Base-by-base conservation (phyloP, 2,888 invertebrate species). In the Dermolepida albohirtum region DNA sequence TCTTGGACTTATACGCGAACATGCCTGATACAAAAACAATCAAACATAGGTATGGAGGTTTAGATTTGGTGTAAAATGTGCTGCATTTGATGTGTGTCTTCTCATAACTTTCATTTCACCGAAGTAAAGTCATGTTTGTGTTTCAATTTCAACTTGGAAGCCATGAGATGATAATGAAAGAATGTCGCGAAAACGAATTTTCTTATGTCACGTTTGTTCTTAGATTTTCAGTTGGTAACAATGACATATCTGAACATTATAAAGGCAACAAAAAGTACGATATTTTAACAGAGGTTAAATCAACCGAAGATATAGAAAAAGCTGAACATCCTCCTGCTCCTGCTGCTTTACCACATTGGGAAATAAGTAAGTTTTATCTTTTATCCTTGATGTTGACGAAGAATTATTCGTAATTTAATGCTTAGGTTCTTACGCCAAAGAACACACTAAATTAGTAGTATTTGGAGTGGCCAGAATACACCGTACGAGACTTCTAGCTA, bases 21-120 rank as follows among this genome's bases (percentile, higher is more conserved):
- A 94, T 95, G 90, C 96, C 97, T 0, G 97, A 97, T 79, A 94
- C 96, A 0, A 97, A 97, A 83, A 97, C 96, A 0, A 92, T 97
- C 50, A 90, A 91, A 34, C 93, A 93, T 81, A 86, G 91, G 87
- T 79, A 64, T 64, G 66, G 54, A 71, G 71, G 67, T 67, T 68
- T 57, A 67, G 68, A 4, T 22, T 22, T 22, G 22, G 4, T 22
- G 22, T 22, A 22, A 22, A 22, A 22, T 22, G 22, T 22, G 22
- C 4, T 1, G 22, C 4, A 22, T 22, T 22, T 22, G 4, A 22
- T 2, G 22, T 22, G 1, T 22, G 22, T 22, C 22, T 4, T 22
- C 22, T 22, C 22, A 22, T 22, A 22, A 22, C 22, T 22, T 22
- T 22, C 22, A 22, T 22, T 22, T 22, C 4, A 22, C 22, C 22